phyloP scores from a whole-genome alignment of 1,140 invertebrate species.

The Metaphire vulgaris region DNA sequence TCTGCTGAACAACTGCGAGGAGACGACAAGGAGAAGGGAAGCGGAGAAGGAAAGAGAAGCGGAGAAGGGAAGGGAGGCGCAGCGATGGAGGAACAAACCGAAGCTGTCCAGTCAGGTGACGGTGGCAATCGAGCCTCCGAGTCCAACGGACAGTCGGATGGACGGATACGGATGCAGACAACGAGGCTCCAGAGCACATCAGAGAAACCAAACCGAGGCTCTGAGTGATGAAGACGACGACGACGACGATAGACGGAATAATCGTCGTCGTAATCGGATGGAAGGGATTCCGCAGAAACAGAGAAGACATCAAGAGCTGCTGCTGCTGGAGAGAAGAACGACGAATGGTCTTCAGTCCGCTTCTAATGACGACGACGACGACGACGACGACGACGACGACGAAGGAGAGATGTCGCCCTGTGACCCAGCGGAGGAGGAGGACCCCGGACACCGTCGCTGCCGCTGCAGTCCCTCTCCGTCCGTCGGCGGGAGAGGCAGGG shows the following conservation, averaged over 20 bases:
- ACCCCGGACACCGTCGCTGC: too few species aligned
- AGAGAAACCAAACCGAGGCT: background rate
- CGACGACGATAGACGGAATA: background rate
- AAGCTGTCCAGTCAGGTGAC: background rate
- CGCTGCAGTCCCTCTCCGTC: too few species aligned
- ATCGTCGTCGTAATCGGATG: too few species aligned
- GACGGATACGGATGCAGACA: background rate
- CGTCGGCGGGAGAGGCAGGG: too few species aligned
- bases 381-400: too few species aligned
- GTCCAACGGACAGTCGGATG: background rate
- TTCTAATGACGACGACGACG: too few species aligned
- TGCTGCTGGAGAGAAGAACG: too few species aligned
- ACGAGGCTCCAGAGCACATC: background rate
- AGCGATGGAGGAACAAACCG: background rate
- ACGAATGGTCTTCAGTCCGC: too few species aligned
- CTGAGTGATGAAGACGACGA: background rate
- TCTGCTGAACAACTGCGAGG: background rate
- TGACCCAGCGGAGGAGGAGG: too few species aligned
- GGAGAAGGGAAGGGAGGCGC: background rate
- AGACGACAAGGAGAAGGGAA: background rate
- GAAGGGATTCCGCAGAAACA: too few species aligned
- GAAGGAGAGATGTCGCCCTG: too few species aligned
- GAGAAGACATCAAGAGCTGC: too few species aligned
- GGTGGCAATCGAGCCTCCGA: background rate
- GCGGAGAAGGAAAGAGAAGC: background rate